Evolutionary conservation across 2,113 vertebrate genomes (phyloP), one percentile per base, ranked within the genome.

Genomic region (Excalfactoria chinensis): DNA sequence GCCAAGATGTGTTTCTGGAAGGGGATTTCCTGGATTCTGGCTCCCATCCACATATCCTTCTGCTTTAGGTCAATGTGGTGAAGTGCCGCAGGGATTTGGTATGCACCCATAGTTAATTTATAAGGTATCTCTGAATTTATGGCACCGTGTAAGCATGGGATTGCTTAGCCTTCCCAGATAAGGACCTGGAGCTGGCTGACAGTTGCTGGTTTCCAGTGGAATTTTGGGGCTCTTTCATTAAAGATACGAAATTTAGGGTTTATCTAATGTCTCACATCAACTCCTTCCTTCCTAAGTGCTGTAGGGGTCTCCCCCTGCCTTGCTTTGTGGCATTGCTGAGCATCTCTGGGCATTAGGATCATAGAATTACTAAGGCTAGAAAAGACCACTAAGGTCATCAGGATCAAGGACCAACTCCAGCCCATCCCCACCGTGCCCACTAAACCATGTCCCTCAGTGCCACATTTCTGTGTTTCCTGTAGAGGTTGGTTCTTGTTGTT

Each of bases 51-150:
- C 19, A 53, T 11, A 1, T 85, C 26, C 23, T 58, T 81, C 30
- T 53, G n/a, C 9, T 79, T 85, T 59, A 49, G 53, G 41, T 72
- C 34, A 53, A 1, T 7, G 28, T n/a, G 18, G 14, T 62, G 51
- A 53, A 48, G 25, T 67, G 30, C 71, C 49, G 0, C 34, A 1
- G 10, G 67, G 87, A 41, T 32, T 49, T 83, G 4, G 7, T 22
- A n/a, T 62, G 9, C 46, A 9, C 22, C 14, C 5, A 48, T 22
- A 12, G 4, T 53, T n/a, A 41, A 55, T 9, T 2, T 40, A 6
- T 2, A 55, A 1, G 8, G 59, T 1, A 1, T 48, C 67, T 20
- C 0, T 1, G 16, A 79, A 20, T 26, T 67, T 58, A 32, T 2
- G 2, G 14, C 19, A 11, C 34, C 21, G 0, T 0, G 2, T 3